These are phyloP conservation scores for Branchipolynoe longqiensis DNA, from an alignment of 2,888 invertebrate species.

Conservation along the genomic window DNA sequence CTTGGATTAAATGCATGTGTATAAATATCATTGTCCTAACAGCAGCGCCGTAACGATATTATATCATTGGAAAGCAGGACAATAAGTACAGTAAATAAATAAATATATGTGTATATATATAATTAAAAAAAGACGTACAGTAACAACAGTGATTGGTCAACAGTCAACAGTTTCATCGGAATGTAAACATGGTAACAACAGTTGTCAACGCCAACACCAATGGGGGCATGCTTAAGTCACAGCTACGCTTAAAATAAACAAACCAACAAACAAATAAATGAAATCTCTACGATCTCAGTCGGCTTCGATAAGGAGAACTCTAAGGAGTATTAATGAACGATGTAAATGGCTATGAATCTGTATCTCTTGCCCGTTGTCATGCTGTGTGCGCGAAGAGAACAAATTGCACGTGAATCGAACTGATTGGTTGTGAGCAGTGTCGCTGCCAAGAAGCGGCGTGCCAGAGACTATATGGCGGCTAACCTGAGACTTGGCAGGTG, in stretches of 20 bases:
- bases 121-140: too few species aligned
- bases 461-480: slow-evolving; percentile 21
- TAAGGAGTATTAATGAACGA: background rate
- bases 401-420: background rate
- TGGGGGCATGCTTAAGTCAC: background rate
- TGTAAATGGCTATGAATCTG: background rate
- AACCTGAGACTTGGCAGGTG: slow-evolving; percentile 58
- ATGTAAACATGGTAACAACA: too few species aligned
- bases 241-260: slow-evolving; percentile 23
- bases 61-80: background rate
- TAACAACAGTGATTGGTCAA: too few species aligned
- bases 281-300: too few species aligned
- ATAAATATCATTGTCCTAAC: too few species aligned
- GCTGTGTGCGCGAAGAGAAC: slow-evolving; percentile 19
- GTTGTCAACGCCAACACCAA: too few species aligned
- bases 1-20: too few species aligned
- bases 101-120: too few species aligned
- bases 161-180: too few species aligned
- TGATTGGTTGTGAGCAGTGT: background rate
- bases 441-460: slow-evolving; percentile 21
- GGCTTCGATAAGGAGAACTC: background rate
- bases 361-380: slow-evolving; percentile 6
- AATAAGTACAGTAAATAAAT: too few species aligned
- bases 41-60: too few species aligned
- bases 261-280: too few species aligned